A percentile compares a stretch with the other conserved stretches of the same genome.
These are phyloP conservation scores for Empis stercorea DNA, from an alignment of 2,888 invertebrate species.

Conservation along the genomic window DNA sequence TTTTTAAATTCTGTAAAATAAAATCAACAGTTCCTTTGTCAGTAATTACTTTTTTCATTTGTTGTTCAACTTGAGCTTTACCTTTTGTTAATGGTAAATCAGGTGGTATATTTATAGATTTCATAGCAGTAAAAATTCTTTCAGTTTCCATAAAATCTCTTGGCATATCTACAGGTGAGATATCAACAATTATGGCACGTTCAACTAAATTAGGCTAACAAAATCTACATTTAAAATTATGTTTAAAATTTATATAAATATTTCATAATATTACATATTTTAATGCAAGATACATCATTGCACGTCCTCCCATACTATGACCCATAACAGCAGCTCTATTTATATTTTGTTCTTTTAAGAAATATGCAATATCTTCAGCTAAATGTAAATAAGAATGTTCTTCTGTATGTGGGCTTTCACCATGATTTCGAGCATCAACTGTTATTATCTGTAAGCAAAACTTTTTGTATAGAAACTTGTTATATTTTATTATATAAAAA, in stretches of 20 bases:
- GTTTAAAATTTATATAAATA: not conserved
- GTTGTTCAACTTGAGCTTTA: slow-evolving; percentile 50
- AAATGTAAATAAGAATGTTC: slow-evolving; percentile 63
- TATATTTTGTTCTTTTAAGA: slow-evolving; percentile 51
- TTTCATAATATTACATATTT: slow-evolving; percentile 46
- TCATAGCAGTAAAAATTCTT: slow-evolving; percentile 51
- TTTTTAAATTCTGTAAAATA: slow-evolving; percentile 73
- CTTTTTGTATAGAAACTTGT: no score
- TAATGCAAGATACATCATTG: slow-evolving; percentile 74
- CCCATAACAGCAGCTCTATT: slow-evolving; percentile 61
- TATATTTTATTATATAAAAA: no score
- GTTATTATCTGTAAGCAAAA: slow-evolving; percentile 45
- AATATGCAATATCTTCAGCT: slow-evolving; percentile 55
- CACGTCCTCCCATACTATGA: slow-evolving; percentile 93
- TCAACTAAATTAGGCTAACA: slow-evolving; percentile 47
- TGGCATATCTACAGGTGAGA: slow-evolving; percentile 46
- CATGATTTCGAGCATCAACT: slow-evolving; percentile 89
- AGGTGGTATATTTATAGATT: slow-evolving; percentile 43
- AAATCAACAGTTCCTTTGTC: slow-evolving; percentile 56
- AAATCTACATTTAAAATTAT: not conserved
- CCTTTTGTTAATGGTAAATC: slow-evolving; percentile 56
- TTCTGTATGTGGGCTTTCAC: slow-evolving; percentile 72
- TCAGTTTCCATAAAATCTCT: slow-evolving; percentile 50
- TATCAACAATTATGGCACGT: slow-evolving; percentile 57
- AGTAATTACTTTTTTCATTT: slow-evolving; percentile 43